Evolutionary conservation across 2,888 invertebrate species (phyloP).

Genomic region (Drosophila peninsularis): DNA sequence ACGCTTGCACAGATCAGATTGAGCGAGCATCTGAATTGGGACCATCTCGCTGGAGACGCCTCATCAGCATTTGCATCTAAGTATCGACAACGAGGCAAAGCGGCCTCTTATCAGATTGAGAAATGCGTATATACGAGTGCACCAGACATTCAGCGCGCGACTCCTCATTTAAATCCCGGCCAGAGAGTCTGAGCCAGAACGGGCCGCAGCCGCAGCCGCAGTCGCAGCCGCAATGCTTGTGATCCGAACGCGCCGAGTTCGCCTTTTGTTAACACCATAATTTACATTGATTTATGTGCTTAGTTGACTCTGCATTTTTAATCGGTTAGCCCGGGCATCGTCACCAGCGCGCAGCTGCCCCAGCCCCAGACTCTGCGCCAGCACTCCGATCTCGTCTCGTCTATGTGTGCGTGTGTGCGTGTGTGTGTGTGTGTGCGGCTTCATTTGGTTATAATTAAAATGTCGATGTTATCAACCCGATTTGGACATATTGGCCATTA

Average conservation of each 20-base stretch:
- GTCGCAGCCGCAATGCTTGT: constrained; percentile 28
- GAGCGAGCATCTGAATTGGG: constrained; percentile 31
- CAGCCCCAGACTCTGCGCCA: constrained; percentile 2
- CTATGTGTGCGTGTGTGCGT: constrained; percentile 19
- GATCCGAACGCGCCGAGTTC: constrained; percentile 68
- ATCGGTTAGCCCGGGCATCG: constrained; percentile 66
- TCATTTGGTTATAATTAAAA: constrained; percentile 82
- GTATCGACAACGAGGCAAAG: constrained; percentile 41
- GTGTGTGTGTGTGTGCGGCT: constrained; percentile 59
- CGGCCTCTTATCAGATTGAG: constrained; percentile 66
- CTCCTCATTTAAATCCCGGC: constrained; percentile 76
- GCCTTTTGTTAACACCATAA: constrained; percentile 83
- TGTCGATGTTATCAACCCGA: constrained; percentile 80
- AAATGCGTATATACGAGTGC: constrained; percentile 54
- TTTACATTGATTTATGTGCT: constrained; percentile 82
- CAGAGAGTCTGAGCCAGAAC: constrained; percentile 28
- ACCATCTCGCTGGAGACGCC: constrained; percentile 41
- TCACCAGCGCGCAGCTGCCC: constrained; percentile 8
- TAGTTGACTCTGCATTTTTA: constrained; percentile 81
- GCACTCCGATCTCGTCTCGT: constrained; percentile 2
- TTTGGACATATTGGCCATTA: constrained; percentile 82
- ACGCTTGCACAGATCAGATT: constrained; percentile 60
- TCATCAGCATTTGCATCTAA: constrained; percentile 44
- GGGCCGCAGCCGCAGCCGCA: neutral
- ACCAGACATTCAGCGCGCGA: constrained; percentile 37